phyloP scores from a whole-genome alignment of 2,797 vertebrate genomes.

The Euphonia xanthogaster region DNA sequence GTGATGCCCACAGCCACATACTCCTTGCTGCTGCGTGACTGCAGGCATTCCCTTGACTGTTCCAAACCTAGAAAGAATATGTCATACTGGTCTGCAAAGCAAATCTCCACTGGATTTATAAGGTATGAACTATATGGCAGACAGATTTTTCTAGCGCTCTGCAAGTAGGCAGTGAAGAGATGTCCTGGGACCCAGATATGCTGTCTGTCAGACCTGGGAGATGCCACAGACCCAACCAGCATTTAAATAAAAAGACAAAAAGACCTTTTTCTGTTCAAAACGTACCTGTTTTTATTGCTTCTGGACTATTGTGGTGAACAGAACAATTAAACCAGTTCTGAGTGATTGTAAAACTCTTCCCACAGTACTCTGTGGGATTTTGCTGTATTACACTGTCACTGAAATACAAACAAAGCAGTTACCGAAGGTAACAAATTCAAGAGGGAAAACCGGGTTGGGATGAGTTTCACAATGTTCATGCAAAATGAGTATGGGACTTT shows the following conservation, averaged over 20 bases:
- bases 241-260: background rate
- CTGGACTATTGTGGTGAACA: background rate
- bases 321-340: background rate
- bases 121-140: rapidly evolving
- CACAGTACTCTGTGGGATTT: background rate
- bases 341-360: background rate
- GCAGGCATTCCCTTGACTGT: background rate
- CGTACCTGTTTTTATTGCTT: background rate
- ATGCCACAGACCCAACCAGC: rapidly evolving
- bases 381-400: background rate
- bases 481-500: background rate
- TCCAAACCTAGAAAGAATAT: background rate
- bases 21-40: background rate
- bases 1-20: background rate
- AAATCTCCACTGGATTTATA: background rate
- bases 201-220: background rate
- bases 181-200: background rate
- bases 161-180: background rate
- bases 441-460: background rate
- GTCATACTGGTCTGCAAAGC: background rate
- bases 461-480: background rate
- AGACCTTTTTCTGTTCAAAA: background rate
- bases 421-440: background rate
- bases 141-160: background rate
- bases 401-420: background rate